Percentiles rank a stretch among this genome's conserved stretches.
Evolutionary conservation across 1,140 invertebrate species (phyloP).

Genomic region (Apis laboriosa): DNA sequence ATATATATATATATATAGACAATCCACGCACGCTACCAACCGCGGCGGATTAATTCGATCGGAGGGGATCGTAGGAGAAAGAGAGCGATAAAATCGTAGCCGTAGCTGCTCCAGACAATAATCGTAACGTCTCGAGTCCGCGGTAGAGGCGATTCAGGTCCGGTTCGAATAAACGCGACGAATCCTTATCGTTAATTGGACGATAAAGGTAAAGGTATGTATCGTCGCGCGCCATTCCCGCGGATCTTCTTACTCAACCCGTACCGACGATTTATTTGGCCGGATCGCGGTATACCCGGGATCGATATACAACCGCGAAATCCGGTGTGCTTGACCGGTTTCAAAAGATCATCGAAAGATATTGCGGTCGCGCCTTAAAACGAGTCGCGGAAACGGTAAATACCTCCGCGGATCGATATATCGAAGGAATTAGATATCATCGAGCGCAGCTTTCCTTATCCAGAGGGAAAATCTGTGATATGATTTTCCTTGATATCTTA

Average conservation of each 20-base stretch:
- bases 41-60: background rate
- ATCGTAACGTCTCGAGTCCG: slow-evolving; percentile 57
- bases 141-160: slow-evolving; percentile 51
- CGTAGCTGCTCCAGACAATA: slow-evolving; percentile 59
- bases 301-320: slow-evolving; percentile 20
- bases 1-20: no score
- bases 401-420: background rate
- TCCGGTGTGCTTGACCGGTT: slow-evolving; percentile 75
- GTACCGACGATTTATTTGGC: slow-evolving; percentile 68
- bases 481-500: no score
- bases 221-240: slow-evolving; percentile 46
- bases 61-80: background rate
- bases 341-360: slow-evolving; percentile 38
- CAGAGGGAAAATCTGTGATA: no score
- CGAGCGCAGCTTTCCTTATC: background rate
- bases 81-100: slow-evolving; percentile 55
- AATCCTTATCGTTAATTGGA: slow-evolving; percentile 71
- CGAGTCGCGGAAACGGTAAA: background rate
- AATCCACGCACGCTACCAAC: background rate
- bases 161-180: slow-evolving; percentile 58
- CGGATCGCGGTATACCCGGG: slow-evolving; percentile 45
- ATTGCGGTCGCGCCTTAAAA: slow-evolving; percentile 33
- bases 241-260: slow-evolving; percentile 55
- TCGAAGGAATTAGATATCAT: no score
- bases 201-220: slow-evolving; percentile 63